phyloP scores from a whole-genome alignment of 2,797 vertebrate species.

The Menidia menidia region DNA sequence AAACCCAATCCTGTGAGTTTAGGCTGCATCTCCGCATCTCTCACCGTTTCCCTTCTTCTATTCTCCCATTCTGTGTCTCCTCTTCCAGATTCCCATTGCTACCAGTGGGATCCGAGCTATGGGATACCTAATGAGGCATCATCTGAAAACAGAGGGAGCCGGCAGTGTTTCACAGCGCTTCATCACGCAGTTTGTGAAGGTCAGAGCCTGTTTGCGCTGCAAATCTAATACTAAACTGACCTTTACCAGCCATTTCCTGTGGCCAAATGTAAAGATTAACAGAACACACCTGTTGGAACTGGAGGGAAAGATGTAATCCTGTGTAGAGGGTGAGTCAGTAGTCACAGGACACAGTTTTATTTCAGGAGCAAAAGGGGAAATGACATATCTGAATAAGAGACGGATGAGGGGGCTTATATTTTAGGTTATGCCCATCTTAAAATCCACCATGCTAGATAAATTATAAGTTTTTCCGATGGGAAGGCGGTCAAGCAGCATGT shows the following conservation, averaged over 20 bases:
- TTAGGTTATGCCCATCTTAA: no score
- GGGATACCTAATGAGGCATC: constrained; percentile 94
- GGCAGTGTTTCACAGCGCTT: constrained; percentile 84
- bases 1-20: neutral
- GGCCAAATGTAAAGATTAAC: neutral
- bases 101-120: constrained; percentile 93
- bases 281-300: no score
- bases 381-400: no score
- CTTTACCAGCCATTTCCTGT: neutral
- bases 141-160: constrained; percentile 82
- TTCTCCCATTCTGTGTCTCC: neutral
- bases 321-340: no score
- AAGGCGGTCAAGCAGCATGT: no score
- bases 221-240: neutral
- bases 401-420: no score
- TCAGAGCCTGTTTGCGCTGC: constrained; percentile 56
- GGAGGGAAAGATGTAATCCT: no score
- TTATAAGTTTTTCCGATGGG: no score
- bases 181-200: constrained; percentile 94
- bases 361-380: no score
- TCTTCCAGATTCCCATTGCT: constrained; percentile 86
- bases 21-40: neutral
- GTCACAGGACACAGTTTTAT: no score
- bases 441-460: no score
- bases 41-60: neutral